phyloP scores from a whole-genome alignment of 2,113 vertebrate genomes.

The Mesitornis unicolor region DNA sequence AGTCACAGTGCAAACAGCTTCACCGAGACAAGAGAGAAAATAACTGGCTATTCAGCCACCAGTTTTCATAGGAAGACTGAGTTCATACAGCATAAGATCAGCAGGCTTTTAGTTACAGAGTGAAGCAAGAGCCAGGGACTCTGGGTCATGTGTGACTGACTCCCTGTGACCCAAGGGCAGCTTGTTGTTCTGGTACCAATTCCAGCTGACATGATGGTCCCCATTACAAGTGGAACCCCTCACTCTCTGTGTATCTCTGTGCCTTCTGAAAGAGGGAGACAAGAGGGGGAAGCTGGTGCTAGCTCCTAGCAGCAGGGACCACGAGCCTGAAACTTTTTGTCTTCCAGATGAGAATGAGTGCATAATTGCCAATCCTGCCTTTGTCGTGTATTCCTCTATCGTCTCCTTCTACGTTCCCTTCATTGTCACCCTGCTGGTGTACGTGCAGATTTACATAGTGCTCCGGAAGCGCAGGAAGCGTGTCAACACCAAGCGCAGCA shows the following conservation, averaged over 20 bases:
- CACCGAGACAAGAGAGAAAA: not conserved
- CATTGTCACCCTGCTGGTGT: constrained; percentile 84
- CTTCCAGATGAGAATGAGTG: constrained; percentile 79
- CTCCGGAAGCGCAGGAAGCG: constrained; percentile 78
- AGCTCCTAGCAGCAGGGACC: not conserved
- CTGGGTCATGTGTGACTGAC: too few relatives aligned
- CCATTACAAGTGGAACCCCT: not conserved
- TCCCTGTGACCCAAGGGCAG: not conserved
- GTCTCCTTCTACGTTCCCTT: constrained; percentile 87
- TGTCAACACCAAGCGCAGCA: constrained; percentile 80
- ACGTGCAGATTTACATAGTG: constrained; percentile 84
- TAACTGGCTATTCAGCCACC: not conserved
- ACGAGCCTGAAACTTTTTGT: not conserved
- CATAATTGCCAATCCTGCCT: constrained; percentile 82
- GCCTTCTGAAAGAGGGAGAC: not conserved
- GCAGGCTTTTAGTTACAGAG: too few relatives aligned
- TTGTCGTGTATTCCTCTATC: constrained; percentile 84
- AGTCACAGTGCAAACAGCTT: not conserved
- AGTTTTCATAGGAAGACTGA: not conserved
- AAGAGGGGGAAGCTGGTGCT: not conserved
- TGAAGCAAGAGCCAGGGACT: not conserved
- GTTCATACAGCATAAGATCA: fast-evolving
- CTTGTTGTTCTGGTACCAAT: not conserved
- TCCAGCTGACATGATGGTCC: fast-evolving
- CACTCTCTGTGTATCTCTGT: not conserved